Percentiles rank a stretch among this genome's conserved stretches.
These are phyloP conservation scores for Heliconius melpomene DNA, from an alignment of 1,140 invertebrate genomes.

Conservation along the genomic window DNA sequence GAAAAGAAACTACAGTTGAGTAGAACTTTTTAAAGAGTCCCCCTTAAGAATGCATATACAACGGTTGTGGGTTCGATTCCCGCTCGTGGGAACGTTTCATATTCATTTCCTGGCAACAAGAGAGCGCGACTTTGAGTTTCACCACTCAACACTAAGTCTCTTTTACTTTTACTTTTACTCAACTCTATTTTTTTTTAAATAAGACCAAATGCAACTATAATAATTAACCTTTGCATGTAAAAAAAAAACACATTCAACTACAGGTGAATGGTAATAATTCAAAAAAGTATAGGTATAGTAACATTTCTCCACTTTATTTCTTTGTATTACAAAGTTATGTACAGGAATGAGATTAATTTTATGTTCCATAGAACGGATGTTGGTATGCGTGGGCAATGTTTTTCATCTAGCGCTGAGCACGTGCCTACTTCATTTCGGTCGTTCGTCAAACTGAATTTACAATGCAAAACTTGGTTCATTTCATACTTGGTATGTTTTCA, in stretches of 20 bases:
- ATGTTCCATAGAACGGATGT: neutral
- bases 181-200: too few relatives aligned
- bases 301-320: neutral
- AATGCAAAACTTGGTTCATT: neutral
- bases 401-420: conserved; percentile 7
- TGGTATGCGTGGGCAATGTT: conserved; percentile 5
- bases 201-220: too few relatives aligned
- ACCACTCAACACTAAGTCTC: too few relatives aligned
- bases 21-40: too few relatives aligned
- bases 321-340: neutral
- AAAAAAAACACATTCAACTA: too few relatives aligned
- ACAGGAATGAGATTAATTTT: neutral
- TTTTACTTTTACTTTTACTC: too few relatives aligned
- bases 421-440: conserved; percentile 5
- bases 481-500: neutral
- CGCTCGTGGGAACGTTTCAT: too few relatives aligned
- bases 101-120: too few relatives aligned
- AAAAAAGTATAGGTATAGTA: neutral
- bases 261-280: neutral
- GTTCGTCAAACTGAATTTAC: conserved; percentile 4
- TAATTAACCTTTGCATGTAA: too few relatives aligned
- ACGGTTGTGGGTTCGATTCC: neutral
- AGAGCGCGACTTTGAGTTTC: too few relatives aligned
- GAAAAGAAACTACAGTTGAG: neutral
- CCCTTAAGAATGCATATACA: neutral